A percentile compares a stretch with the other conserved stretches of the same genome.
Conservation (phyloP, 1,140 invertebrate genomes). For the Cotesia glomerata region DNA sequence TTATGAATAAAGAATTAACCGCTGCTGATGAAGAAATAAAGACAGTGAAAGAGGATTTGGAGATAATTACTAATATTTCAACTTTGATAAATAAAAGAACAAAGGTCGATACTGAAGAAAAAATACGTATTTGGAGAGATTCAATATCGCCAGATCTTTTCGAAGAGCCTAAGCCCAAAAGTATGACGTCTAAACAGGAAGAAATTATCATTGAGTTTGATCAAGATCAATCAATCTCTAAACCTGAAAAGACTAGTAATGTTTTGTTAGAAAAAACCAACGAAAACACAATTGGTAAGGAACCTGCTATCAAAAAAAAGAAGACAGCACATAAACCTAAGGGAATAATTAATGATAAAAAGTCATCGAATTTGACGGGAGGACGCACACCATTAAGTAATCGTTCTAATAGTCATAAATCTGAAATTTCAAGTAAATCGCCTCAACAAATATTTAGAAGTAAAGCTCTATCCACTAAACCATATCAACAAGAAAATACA, state of each 20-base stretch:
- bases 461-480: slow-evolving; percentile 36
- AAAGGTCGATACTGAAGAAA: slow-evolving; percentile 28
- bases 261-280: neutral
- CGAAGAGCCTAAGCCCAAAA: slow-evolving; percentile 12
- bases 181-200: slow-evolving; percentile 11
- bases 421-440: slow-evolving; percentile 35
- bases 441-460: slow-evolving; percentile 41
- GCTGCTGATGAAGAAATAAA: neutral
- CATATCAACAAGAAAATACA: slow-evolving; percentile 52
- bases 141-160: slow-evolving; percentile 24
- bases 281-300: slow-evolving; percentile 7
- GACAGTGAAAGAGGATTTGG: neutral
- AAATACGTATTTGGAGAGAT: slow-evolving; percentile 51
- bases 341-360: slow-evolving; percentile 30
- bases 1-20: neutral
- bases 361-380: slow-evolving; percentile 20
- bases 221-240: slow-evolving; percentile 28
- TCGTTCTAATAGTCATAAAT: slow-evolving; percentile 48
- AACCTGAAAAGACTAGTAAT: neutral
- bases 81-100: neutral
- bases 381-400: slow-evolving; percentile 52
- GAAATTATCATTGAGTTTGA: slow-evolving; percentile 48
- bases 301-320: slow-evolving; percentile 22
- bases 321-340: slow-evolving; percentile 14
- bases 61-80: neutral